Percentiles rank a stretch among this genome's conserved stretches.
Conservation (phyloP, 1,140 invertebrate species). For the Amphibalanus amphitrite region DNA sequence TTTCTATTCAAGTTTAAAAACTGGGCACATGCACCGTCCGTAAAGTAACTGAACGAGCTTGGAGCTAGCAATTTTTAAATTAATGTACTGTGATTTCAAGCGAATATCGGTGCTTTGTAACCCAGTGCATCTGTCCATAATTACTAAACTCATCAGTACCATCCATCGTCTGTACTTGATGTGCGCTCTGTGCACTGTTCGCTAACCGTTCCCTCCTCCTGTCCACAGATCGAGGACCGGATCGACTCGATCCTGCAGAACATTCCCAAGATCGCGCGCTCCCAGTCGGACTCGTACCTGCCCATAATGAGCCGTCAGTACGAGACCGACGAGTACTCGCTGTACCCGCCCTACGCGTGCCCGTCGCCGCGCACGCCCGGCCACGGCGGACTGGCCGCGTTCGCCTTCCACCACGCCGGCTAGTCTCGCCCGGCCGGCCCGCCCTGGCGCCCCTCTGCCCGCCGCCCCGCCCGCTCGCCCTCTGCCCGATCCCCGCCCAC, state of each 20-base stretch:
- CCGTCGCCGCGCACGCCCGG: neutral
- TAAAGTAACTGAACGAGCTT: too few species aligned
- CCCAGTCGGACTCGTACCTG: constrained; percentile 1
- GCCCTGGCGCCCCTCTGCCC: too few species aligned
- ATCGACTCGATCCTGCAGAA: neutral
- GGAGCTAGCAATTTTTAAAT: neutral
- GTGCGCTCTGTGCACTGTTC: neutral
- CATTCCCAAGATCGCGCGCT: neutral
- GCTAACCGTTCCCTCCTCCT: too few species aligned
- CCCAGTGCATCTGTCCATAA: neutral
- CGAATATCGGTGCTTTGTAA: neutral
- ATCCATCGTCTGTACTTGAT: neutral
- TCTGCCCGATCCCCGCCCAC: too few species aligned
- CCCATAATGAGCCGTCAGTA: neutral
- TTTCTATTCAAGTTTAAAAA: too few species aligned
- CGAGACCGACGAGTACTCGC: neutral
- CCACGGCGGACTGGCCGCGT: neutral
- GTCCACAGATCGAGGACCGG: neutral
- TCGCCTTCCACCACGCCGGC: neutral
- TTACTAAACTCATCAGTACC: neutral
- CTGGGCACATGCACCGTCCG: too few species aligned
- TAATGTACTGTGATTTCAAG: neutral
- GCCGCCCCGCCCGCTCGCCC: too few species aligned
- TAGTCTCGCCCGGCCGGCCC: too few species aligned
- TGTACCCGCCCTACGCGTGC: neutral